Percentiles rank a stretch among this genome's conserved stretches.
phyloP scores from a whole-genome alignment of 2,888 invertebrate genomes.

The Dione vanillae region DNA sequence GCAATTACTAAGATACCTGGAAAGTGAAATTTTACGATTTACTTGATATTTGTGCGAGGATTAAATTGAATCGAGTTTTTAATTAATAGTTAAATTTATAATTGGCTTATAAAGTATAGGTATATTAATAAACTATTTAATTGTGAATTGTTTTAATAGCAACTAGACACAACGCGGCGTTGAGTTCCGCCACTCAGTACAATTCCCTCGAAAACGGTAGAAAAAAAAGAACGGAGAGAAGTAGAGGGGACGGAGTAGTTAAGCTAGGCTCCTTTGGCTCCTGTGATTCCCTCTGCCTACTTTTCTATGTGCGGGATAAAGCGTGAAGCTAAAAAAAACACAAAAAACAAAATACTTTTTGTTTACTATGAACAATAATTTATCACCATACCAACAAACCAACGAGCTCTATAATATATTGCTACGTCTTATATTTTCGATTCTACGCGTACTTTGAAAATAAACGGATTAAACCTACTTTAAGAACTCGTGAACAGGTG shows the following conservation, averaged over 20 bases:
- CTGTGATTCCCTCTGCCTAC: too few relatives aligned
- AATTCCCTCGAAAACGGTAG: too few relatives aligned
- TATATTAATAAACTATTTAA: not conserved
- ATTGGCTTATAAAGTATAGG: not conserved
- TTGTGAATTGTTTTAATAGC: too few relatives aligned
- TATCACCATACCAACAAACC: not conserved
- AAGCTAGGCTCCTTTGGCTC: too few relatives aligned
- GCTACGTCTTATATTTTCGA: constrained; percentile 1
- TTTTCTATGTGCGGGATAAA: too few relatives aligned
- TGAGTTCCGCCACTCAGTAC: not conserved
- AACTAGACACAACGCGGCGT: not conserved
- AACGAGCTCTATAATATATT: not conserved
- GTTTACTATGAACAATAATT: too few relatives aligned
- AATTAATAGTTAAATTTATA: constrained; percentile 1
- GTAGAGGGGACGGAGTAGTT: too few relatives aligned
- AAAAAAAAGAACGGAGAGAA: too few relatives aligned
- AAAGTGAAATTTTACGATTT: constrained; percentile 19
- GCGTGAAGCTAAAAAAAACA: too few relatives aligned
- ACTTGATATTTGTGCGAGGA: not conserved
- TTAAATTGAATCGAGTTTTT: constrained; percentile 6
- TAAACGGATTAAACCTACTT: constrained; percentile 15
- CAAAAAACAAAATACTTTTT: too few relatives aligned
- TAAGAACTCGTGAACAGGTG: constrained; percentile 20
- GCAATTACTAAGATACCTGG: constrained; percentile 26
- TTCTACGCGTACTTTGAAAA: not conserved